Evolutionary conservation across 2,888 invertebrate species (phyloP), one percentile per base, ranked within the genome.

Genomic region (Diplolepis rosae): DNA sequence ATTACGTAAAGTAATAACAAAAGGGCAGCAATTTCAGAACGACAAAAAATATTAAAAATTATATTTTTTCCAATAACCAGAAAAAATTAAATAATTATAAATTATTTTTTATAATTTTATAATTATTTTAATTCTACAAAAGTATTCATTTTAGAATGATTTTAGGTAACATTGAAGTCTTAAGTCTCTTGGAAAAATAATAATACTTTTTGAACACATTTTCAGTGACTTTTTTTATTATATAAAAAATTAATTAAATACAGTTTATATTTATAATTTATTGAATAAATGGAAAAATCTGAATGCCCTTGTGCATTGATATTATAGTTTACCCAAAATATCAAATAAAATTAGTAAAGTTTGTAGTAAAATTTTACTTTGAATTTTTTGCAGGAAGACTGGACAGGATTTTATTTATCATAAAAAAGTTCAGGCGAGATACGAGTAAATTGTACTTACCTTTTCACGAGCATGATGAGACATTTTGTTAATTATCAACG

Each of bases 381-480:
- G 15, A 6, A n/a, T 11, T 15, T 18, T 1, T 15, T n/a, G n/a
- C n/a, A n/a, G 42, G 15, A 15, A 42, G 15, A 42, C 5, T 15
- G 15, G n/a, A 42, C 15, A 18, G 7, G 7, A 5, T 15, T 42
- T n/a, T 42, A 5, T 0, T 42, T 15, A 15, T 42, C 7, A 15
- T 4, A 15, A 15, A n/a, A 42, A 42, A 42, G 1, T 42, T 7
- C 18, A 1, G 7, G 6, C 0, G 15, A 2, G 6, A 15, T 7
- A 5, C 13, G n/a, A 18, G 18, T 6, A 18, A 45, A 45, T 18
- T 13, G 5, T 22, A 61, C 54, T 61, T 11, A 51, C 68, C 68
- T 68, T 68, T 6, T 68, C 68, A 18, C 68, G 68, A 0, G 42
- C 35, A 9, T 56, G 50, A 42, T 56, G 56, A 54, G 66, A 48